phyloP scores from a whole-genome alignment of 1,140 invertebrate genomes.

The Megalonaias nervosa region DNA sequence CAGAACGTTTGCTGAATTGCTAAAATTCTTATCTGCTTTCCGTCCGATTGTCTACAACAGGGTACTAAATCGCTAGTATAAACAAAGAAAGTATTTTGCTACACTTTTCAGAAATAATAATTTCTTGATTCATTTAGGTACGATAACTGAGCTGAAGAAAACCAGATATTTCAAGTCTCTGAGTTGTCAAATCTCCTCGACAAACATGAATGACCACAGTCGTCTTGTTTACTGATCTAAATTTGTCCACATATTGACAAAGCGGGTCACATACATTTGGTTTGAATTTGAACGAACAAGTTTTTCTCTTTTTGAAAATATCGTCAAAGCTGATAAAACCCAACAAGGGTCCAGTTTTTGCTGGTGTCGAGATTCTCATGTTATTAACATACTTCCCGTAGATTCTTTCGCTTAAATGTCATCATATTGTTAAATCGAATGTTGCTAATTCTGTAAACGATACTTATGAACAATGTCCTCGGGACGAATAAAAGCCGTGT shows the following conservation, averaged over 20 bases:
- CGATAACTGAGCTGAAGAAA: constrained; percentile 3
- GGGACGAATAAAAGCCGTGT: background rate
- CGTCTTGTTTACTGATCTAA: background rate
- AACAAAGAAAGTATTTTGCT: constrained; percentile 35
- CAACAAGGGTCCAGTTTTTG: constrained; percentile 8
- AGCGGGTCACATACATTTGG: background rate
- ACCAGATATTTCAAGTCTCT: background rate
- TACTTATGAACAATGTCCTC: background rate
- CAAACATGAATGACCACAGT: background rate
- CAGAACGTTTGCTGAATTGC: constrained; percentile 55
- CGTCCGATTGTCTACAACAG: constrained; percentile 38
- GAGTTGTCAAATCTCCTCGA: constrained; percentile 2
- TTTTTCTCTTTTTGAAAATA: constrained; percentile 1
- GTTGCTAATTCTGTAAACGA: constrained; percentile 2
- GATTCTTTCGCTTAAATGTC: background rate
- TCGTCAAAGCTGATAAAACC: constrained; percentile 16
- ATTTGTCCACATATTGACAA: background rate
- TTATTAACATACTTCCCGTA: background rate
- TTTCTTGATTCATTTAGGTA: constrained; percentile 36
- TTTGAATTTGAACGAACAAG: constrained; percentile 2
- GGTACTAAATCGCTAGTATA: constrained; percentile 41
- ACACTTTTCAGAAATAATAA: constrained; percentile 19
- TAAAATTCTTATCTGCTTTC: constrained; percentile 12
- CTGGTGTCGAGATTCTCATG: background rate
- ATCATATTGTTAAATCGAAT: background rate